A percentile compares a stretch with the other conserved stretches of the same genome.
These are phyloP conservation scores for Pterostichus niger DNA, from an alignment of 2,888 invertebrate species.

Conservation along the genomic window DNA sequence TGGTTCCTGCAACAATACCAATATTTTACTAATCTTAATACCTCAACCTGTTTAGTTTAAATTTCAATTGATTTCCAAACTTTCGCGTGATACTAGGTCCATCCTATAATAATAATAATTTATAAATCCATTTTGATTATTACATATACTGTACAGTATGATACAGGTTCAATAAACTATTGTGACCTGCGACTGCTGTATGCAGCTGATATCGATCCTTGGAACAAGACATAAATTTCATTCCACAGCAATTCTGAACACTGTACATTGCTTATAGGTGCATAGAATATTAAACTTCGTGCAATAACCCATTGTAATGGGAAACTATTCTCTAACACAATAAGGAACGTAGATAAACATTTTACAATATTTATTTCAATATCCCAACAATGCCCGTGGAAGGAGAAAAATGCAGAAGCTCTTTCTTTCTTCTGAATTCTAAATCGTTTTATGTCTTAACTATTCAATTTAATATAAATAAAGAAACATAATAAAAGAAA, in stretches of 20 bases:
- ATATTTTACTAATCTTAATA: too few relatives aligned
- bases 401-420: background rate
- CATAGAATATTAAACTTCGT: constrained; percentile 46
- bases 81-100: too few relatives aligned
- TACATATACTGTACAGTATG: too few relatives aligned
- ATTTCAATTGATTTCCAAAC: too few relatives aligned
- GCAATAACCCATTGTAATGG: constrained; percentile 32
- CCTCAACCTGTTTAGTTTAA: too few relatives aligned
- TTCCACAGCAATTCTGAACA: constrained; percentile 12
- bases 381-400: background rate
- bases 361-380: constrained; percentile 33
- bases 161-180: constrained; percentile 44
- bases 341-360: background rate
- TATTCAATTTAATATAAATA: too few relatives aligned
- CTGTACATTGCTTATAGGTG: constrained; percentile 34
- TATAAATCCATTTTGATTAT: too few relatives aligned
- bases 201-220: constrained; percentile 39
- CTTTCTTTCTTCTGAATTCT: constrained; percentile 10
- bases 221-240: constrained; percentile 31
- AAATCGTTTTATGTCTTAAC: background rate
- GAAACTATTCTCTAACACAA: constrained; percentile 10
- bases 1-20: constrained; percentile 71
- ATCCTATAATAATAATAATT: too few relatives aligned
- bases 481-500: too few relatives aligned
- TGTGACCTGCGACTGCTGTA: constrained; percentile 23